phyloP scores from a whole-genome alignment of 2,888 invertebrate genomes.

The Oxytorus armatus region DNA sequence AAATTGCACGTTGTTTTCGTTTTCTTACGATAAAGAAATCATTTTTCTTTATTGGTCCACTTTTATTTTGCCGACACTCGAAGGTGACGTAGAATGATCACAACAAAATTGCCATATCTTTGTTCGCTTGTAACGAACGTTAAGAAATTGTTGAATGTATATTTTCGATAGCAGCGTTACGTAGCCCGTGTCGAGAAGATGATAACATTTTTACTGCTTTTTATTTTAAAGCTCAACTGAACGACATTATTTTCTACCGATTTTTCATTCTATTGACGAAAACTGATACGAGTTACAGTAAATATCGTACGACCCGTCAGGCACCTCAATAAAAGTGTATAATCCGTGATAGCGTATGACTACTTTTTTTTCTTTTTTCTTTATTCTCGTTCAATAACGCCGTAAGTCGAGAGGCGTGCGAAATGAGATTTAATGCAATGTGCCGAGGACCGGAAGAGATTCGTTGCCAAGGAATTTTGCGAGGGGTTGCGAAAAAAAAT shows the following conservation, averaged over 20 bases:
- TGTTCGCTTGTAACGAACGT: neutral
- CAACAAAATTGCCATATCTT: neutral
- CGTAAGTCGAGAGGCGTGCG: slow-evolving; percentile 28
- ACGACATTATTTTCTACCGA: neutral
- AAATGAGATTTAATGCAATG: slow-evolving; percentile 49
- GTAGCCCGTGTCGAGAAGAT: neutral
- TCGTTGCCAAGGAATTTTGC: slow-evolving; percentile 56
- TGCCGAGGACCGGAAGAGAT: slow-evolving; percentile 51
- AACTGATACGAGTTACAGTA: neutral
- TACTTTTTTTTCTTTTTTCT: slow-evolving; percentile 14
- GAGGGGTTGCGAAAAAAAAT: slow-evolving; percentile 23
- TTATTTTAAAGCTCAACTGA: neutral
- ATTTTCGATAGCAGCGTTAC: no score
- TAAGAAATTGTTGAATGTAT: neutral
- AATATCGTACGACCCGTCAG: neutral
- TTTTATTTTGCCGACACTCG: neutral
- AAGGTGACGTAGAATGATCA: neutral
- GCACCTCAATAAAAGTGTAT: slow-evolving; percentile 13
- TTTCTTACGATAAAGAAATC: neutral
- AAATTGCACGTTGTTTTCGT: slow-evolving; percentile 22
- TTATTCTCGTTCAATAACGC: slow-evolving; percentile 46
- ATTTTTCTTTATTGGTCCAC: neutral
- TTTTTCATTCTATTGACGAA: neutral
- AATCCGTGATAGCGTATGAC: slow-evolving; percentile 13
- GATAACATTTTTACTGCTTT: neutral